Base-by-base conservation (phyloP, 2,113 vertebrate species). In the Peromyscus californicus region DNA sequence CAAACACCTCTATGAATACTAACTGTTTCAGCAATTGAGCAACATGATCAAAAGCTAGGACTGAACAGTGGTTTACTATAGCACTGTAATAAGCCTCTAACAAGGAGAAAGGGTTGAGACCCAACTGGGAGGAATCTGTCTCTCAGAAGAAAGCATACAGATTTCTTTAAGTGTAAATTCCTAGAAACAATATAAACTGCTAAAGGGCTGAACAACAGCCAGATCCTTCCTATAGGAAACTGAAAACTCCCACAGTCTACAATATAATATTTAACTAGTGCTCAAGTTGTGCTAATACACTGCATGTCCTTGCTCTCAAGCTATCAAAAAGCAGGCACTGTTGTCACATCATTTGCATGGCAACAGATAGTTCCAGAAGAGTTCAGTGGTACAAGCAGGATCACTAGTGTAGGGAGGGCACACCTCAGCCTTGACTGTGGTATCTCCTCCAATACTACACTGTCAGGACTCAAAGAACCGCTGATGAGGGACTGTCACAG, bases 151-250 rank as follows among this genome's bases (percentile, higher is more conserved):
- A 0, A 91, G 45, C 13, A 51, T 3, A 63, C 19, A 48, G 16
- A 96, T 90, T 93, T 84, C 57, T 69, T 94, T 88, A 93, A 67
- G 19, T 93, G 57, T 93, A 54, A 92, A 88, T 85, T 90, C 80
- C 83, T 36, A 29, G 78, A 94, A 91, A 83, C 36, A 91, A 79
- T 42, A 86, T 48, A 90, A 82, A 59, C 78, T 88, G 69, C n/a
- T 36, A 92, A 97, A 80, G 59, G 76, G 90, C 22, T 93, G 93
- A 89, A 87, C 67, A 92, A 69, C 24, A 88, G 48, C 87, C 48
- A 75, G 70, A 42, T 7, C 70, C 70, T 75, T 39, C 24, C 69
- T 29, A 89, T 8, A 70, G 33, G 39, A 61, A 31, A 63, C 31
- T 2, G 0, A 19, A 85, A 42, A 31, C 1, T 15, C n/a, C 22